Percentiles rank a stretch among this genome's conserved stretches.
phyloP scores from a whole-genome alignment of 2,797 vertebrate species.

The Acrossocheilus wenchowensis region DNA sequence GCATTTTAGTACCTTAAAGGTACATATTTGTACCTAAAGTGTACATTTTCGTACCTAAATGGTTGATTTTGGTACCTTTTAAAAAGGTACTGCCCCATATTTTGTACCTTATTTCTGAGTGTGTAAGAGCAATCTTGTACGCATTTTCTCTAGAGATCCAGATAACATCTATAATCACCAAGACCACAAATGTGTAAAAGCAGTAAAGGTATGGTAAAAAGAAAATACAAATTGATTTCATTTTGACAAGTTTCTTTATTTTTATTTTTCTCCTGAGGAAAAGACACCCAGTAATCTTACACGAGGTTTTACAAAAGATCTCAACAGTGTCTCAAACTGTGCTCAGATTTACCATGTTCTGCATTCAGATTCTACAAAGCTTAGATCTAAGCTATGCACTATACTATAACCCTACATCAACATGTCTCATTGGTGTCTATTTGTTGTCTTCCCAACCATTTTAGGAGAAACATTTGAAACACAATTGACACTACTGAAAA shows the following conservation, averaged over 20 bases:
- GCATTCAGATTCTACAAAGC: neutral
- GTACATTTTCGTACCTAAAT: too few relatives aligned
- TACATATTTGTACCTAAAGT: too few relatives aligned
- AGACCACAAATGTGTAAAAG: neutral
- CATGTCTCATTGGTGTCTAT: neutral
- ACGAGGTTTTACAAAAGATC: neutral
- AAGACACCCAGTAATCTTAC: neutral
- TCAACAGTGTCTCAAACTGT: neutral
- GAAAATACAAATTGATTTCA: neutral
- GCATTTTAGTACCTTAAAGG: too few relatives aligned
- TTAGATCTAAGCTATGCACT: neutral
- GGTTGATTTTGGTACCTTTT: too few relatives aligned
- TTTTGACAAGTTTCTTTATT: neutral
- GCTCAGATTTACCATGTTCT: neutral
- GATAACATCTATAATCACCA: neutral
- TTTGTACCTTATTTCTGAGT: too few relatives aligned
- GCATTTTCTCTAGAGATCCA: neutral
- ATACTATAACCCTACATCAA: neutral
- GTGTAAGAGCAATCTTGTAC: neutral
- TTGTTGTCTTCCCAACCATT: neutral
- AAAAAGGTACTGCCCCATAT: too few relatives aligned
- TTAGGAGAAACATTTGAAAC: neutral
- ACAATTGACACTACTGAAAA: neutral
- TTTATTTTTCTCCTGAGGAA: neutral
- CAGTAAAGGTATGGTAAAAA: neutral